A percentile compares a stretch with the other conserved stretches of the same genome.
These are phyloP conservation scores for Staurois parvus DNA, from an alignment of 2,797 vertebrate genomes.

Conservation along the genomic window DNA sequence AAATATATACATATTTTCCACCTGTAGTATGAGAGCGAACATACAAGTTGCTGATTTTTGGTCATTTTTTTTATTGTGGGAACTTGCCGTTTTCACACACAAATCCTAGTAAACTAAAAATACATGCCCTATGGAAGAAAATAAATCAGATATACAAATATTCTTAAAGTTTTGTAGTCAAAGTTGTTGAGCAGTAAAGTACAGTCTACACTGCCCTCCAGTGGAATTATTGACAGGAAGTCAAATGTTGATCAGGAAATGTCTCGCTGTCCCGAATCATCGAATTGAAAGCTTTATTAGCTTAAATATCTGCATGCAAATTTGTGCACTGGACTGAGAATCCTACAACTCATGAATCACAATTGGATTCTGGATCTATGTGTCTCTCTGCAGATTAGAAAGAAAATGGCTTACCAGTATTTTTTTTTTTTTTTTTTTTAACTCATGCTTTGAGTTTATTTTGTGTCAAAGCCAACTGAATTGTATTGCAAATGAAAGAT, in stretches of 20 bases:
- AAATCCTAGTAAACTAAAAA: not conserved
- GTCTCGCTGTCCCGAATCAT: not conserved
- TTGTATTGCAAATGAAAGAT: no score
- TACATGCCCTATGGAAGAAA: not conserved
- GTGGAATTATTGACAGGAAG: not conserved
- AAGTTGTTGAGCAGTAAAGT: no score
- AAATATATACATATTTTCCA: not conserved
- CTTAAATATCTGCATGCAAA: not conserved
- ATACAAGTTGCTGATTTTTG: constrained; percentile 34
- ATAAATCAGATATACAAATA: no score
- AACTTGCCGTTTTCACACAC: no score
- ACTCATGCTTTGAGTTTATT: no score
- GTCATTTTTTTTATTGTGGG: not conserved
- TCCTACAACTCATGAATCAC: no score
- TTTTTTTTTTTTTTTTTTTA: no score
- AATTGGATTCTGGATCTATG: no score
- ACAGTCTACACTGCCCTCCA: not conserved
- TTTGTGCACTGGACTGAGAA: not conserved
- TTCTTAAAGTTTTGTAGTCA: not conserved
- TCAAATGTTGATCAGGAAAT: not conserved
- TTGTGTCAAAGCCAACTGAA: no score
- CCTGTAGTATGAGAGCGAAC: not conserved
- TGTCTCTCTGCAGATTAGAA: no score
- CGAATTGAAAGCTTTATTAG: not conserved
- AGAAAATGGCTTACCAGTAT: no score